Evolutionary conservation across 1,140 invertebrate genomes (phyloP).

Genomic region (Apis florea): DNA sequence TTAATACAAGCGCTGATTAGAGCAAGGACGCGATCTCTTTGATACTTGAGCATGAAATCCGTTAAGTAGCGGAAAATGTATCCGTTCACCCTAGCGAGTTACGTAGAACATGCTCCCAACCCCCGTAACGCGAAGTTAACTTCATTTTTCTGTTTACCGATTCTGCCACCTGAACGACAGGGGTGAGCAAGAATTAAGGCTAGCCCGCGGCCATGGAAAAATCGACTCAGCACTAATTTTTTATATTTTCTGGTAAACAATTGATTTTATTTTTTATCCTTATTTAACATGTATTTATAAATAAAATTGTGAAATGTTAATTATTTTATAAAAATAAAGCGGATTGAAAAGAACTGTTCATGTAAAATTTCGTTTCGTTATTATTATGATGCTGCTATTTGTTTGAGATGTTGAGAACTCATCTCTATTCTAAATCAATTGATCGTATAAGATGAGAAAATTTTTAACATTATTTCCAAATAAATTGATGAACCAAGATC

Average conservation of each 20-base stretch:
- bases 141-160: slow-evolving; percentile 67
- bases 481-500: too few species aligned
- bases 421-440: too few species aligned
- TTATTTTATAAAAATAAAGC: too few species aligned
- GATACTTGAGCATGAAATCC: slow-evolving; percentile 72
- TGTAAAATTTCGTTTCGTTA: too few species aligned
- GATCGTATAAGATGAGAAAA: too few species aligned
- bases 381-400: too few species aligned
- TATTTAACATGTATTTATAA: too few species aligned
- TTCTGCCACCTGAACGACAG: slow-evolving; percentile 69
- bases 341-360: too few species aligned
- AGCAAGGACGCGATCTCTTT: slow-evolving; percentile 73
- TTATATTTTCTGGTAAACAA: slow-evolving; percentile 25
- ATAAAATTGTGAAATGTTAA: too few species aligned
- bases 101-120: slow-evolving; percentile 40
- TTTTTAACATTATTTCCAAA: too few species aligned
- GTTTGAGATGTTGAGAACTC: too few species aligned
- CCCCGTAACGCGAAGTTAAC: slow-evolving; percentile 47
- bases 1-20: slow-evolving; percentile 72
- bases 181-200: slow-evolving; percentile 62
- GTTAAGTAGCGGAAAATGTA: slow-evolving; percentile 76
- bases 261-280: neutral
- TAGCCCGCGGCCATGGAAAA: slow-evolving; percentile 47
- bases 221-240: slow-evolving; percentile 27
- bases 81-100: slow-evolving; percentile 67